Percentiles rank a stretch among this genome's conserved stretches.
Evolutionary conservation across 2,113 vertebrate genomes (phyloP).

Genomic region (Platichthys stellatus): DNA sequence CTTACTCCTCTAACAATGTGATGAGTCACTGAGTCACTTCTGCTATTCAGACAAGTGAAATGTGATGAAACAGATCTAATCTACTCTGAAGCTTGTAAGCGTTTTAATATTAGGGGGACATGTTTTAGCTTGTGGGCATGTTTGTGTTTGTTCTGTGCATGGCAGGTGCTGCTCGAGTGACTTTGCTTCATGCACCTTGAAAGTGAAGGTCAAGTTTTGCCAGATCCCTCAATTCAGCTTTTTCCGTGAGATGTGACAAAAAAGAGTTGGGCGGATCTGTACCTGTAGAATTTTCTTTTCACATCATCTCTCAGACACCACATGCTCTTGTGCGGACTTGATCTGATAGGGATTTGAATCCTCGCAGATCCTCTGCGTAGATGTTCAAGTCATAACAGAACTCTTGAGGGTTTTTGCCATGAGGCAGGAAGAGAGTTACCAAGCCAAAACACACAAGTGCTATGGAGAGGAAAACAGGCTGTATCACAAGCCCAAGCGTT

Average conservation of each 20-base stretch:
- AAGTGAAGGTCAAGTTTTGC: neutral
- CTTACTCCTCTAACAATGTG: neutral
- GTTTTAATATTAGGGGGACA: neutral
- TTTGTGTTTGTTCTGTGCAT: neutral
- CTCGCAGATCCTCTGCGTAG: neutral
- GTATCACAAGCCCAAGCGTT: neutral
- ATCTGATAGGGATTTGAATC: neutral
- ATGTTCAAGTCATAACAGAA: neutral
- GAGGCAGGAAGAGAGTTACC: conserved; percentile 21
- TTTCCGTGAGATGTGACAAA: neutral
- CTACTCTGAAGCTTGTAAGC: neutral
- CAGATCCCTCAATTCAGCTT: neutral
- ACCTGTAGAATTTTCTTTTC: neutral
- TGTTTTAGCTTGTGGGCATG: neutral
- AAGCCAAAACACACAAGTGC: neutral
- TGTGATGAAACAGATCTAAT: neutral
- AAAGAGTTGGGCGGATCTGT: neutral
- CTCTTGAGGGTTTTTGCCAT: conserved; percentile 7
- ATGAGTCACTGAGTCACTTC: conserved; percentile 11
- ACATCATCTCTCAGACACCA: neutral
- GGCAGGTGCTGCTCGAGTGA: neutral
- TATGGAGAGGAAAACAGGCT: too few relatives aligned
- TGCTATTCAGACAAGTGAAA: neutral
- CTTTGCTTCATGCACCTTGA: neutral
- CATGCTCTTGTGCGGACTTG: too few relatives aligned